Conservation (phyloP, 2,797 vertebrate genomes). For the Gymnocypris eckloni region DNA sequence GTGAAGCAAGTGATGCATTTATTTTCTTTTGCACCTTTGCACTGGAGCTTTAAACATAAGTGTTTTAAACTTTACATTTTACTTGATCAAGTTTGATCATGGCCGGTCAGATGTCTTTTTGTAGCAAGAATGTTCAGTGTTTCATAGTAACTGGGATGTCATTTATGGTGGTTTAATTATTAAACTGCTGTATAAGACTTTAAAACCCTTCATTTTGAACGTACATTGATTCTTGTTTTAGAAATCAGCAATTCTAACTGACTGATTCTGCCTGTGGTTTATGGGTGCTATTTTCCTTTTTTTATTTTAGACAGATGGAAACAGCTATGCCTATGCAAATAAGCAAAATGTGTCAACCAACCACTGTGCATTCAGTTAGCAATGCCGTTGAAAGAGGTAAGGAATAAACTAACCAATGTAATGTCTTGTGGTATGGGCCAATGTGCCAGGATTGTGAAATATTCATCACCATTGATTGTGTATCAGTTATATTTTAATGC, state of each 20-base stretch:
- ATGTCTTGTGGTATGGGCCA: background rate
- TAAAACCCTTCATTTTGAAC: background rate
- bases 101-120: background rate
- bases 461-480: background rate
- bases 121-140: background rate
- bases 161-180: background rate
- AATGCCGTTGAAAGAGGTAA: slow-evolving; percentile 1
- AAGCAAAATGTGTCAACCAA: slow-evolving; percentile 1
- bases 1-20: background rate
- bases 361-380: slow-evolving; percentile 7
- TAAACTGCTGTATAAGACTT: background rate
- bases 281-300: background rate
- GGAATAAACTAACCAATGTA: background rate
- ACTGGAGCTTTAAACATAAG: background rate
- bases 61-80: background rate
- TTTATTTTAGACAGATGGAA: background rate
- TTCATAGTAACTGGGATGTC: background rate
- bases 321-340: slow-evolving; percentile 4
- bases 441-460: background rate
- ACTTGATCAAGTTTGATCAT: background rate
- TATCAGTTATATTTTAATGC: background rate
- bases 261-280: background rate
- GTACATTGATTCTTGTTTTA: slow-evolving; percentile 6
- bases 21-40: background rate
- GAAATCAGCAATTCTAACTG: background rate